Evolutionary conservation across 2,888 invertebrate genomes (phyloP), one percentile per base, ranked within the genome.

Genomic region (Aphodius granarius): DNA sequence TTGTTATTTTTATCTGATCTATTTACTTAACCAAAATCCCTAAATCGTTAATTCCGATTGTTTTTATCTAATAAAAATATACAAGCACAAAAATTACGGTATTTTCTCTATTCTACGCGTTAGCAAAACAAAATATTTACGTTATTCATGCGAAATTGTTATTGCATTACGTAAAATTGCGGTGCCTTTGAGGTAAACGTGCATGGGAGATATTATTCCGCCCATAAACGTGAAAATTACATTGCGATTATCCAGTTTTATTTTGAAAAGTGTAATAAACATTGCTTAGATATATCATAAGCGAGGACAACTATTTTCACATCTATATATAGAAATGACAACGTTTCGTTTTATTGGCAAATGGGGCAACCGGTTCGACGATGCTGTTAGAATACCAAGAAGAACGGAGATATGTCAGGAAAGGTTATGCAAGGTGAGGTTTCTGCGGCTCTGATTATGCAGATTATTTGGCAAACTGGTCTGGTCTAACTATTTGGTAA

Each of bases 281-380:
- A 68, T 6, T 21, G 20, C 68, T 22, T 21, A 68, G 22, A 20
- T 68, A n/a, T 68, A 68, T 43, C 1, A n/a, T 66, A 63, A 20
- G 20, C 20, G 68, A 68, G 22, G 68, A 22, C 20, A 68, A 20
- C 43, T 68, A 68, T 68, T 68, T 68, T 68, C 68, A n/a, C 68
- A 22, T 68, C 68, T 68, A 68, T 68, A 68, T 68, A 68, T 68
- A 68, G 68, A 9, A 68, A 68, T 68, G 68, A 68, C 68, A 68
- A 20, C 22, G 22, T 68, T 22, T 68, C 9, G 43, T 43, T 43
- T 9, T 43, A 43, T 43, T 43, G 43, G 43, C 22, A 68, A 68
- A 22, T 68, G 20, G 20, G 20, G 20, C n/a, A 21, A 68, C 68
- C 68, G 68, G 68, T 68, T 68, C 68, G n/a, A n/a, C 21, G 20